phyloP scores from a whole-genome alignment of 2,888 invertebrate genomes.

The Thalpophila matura region DNA sequence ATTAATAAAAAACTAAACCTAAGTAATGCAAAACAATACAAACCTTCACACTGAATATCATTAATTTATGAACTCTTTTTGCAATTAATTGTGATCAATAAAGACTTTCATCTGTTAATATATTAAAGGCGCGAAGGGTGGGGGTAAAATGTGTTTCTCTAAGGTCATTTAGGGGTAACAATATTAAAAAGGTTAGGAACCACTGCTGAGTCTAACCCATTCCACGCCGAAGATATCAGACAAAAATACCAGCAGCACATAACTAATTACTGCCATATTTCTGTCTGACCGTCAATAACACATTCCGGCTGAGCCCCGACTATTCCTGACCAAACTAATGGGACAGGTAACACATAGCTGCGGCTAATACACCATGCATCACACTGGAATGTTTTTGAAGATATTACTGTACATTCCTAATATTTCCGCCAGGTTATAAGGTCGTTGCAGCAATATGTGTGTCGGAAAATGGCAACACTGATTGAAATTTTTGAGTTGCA shows the following conservation, averaged over 20 bases:
- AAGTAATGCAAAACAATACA: no score
- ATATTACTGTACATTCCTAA: constrained; percentile 43
- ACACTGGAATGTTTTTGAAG: constrained; percentile 64
- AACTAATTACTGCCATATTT: constrained; percentile 59
- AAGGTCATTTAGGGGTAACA: no score
- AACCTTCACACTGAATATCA: no score
- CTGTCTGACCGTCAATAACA: constrained; percentile 60
- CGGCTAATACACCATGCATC: constrained; percentile 46
- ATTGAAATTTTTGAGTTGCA: neutral
- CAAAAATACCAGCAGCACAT: constrained; percentile 34
- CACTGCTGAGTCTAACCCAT: no score
- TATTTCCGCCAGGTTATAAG: constrained; percentile 38
- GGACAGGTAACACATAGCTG: constrained; percentile 57
- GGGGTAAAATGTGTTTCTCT: no score
- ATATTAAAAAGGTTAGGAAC: no score
- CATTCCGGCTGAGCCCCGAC: constrained; percentile 49
- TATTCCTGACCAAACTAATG: constrained; percentile 61
- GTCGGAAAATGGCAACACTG: constrained; percentile 5
- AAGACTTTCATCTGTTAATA: no score
- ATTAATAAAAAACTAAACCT: no score
- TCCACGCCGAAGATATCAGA: constrained; percentile 10
- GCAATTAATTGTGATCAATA: no score
- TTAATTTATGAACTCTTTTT: no score
- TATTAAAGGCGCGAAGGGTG: no score
- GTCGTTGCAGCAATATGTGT: constrained; percentile 5